Base-by-base conservation (phyloP, 35 echinoderm and acorn worm genomes). In the Patiria miniata region DNA sequence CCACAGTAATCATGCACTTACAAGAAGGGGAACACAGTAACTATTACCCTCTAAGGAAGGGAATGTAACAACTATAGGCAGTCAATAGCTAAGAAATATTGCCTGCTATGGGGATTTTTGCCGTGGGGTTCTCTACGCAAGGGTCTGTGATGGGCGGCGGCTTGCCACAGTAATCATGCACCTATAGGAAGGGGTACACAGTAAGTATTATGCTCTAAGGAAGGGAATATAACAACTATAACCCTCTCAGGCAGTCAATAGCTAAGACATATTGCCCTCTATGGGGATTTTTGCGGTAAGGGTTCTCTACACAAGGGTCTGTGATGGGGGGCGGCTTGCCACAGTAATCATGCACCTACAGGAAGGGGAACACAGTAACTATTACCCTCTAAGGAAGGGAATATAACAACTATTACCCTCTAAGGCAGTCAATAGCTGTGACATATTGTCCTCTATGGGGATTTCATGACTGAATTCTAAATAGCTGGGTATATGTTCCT, bases 1-100 rank as follows among this genome's bases (percentile, higher is more conserved):
- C 87, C 81, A 82, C 95, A 97, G 39, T 93, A 93, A 1, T 90
- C 87, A 42, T 90, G 80, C 55, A 77, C 81, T 89, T 95, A 39
- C 16, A 16, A 59, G 19, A 23, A 36, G 8, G 0, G 8, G 3
- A 5, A 73, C 36, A 44, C 9, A 39, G 53, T 39, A 77, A 59
- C 14, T 19, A 16, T n/a, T 77, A 77, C 9, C 21, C 9, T 16
- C 9, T 1, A 0, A 78, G 32, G 17, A 16, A 7, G 7, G n/a
- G 37, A 32, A 9, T 2, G 7, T 17, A 36, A 32, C 26, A 32
- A 78, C 76, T 32, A 36, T 30, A n/a, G n/a, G n/a, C n/a, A n/a
- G n/a, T n/a, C n/a, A n/a, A n/a, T n/a, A n/a, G n/a, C n/a, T n/a
- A 57, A 57, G n/a, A n/a, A 14, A n/a, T 57, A 14, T n/a, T 10